A percentile compares a stretch with the other conserved stretches of the same genome.
phyloP scores from a whole-genome alignment of 2,113 vertebrate species.

The Paracyprichromis sp. region DNA sequence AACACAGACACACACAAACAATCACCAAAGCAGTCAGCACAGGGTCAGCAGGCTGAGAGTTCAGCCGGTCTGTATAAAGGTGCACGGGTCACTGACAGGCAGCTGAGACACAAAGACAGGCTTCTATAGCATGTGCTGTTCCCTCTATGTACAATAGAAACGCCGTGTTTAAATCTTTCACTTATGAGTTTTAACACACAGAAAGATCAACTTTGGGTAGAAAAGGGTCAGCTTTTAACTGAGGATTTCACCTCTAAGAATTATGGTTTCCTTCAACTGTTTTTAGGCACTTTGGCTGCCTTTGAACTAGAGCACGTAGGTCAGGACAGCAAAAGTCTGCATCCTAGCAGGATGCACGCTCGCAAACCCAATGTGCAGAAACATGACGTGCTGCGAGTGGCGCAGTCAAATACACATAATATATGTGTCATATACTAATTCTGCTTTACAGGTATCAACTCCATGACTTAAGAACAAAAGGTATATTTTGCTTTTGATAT shows the following conservation, averaged over 20 bases:
- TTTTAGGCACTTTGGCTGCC: not conserved
- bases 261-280: not conserved
- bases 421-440: not conserved
- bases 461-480: not conserved
- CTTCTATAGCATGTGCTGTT: not conserved
- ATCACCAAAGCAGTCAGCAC: not conserved
- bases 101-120: not conserved
- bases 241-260: not conserved
- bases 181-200: not conserved
- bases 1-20: not conserved
- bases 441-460: not conserved
- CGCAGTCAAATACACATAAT: not conserved
- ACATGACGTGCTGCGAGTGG: not conserved
- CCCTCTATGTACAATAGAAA: conserved; percentile 1
- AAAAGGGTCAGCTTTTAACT: conserved; percentile 7
- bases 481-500: not conserved
- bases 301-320: not conserved
- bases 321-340: not conserved
- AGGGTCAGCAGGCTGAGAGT: conserved; percentile 12
- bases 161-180: not conserved
- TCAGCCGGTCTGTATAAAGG: not conserved
- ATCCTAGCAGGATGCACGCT: not conserved
- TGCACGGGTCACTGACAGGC: not conserved
- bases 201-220: not conserved
- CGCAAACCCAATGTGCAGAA: not conserved